Percentiles rank a stretch among this genome's conserved stretches.
Evolutionary conservation across 2,797 vertebrate genomes (phyloP).

Genomic region (Gymnopithys bicolor): DNA sequence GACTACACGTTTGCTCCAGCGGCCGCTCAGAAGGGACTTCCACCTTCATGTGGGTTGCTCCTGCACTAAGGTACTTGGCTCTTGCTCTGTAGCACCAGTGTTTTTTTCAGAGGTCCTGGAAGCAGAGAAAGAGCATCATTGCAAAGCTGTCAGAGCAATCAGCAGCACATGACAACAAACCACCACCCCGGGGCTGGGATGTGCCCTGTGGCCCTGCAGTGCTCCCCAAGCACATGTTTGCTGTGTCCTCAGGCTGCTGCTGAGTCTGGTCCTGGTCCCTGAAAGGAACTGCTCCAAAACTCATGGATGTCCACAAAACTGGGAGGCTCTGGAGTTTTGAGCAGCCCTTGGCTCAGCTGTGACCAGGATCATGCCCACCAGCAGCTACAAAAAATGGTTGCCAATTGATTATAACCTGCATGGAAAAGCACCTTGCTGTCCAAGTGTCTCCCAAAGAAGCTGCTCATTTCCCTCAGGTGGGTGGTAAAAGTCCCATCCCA

Average conservation of each 20-base stretch:
- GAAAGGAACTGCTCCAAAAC: neutral
- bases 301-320: neutral
- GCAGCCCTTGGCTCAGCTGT: neutral
- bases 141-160: neutral
- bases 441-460: conserved; percentile 9
- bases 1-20: conserved; percentile 49
- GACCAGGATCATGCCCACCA: neutral
- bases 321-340: neutral
- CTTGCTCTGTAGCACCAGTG: conserved; percentile 61
- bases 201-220: neutral
- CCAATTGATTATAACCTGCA: conserved; percentile 77
- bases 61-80: conserved; percentile 56
- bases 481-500: neutral
- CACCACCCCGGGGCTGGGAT: neutral
- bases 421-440: neutral
- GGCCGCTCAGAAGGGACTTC: neutral
- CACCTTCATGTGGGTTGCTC: conserved; percentile 26
- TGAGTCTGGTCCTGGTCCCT: neutral
- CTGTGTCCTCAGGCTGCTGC: neutral
- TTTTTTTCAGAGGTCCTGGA: conserved; percentile 65
- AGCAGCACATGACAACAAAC: neutral
- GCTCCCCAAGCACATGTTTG: neutral
- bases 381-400: conserved; percentile 53
- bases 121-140: conserved; percentile 73
- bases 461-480: conserved; percentile 6